Base-by-base conservation (phyloP, 2,888 invertebrate genomes). In the Parnassius apollo region DNA sequence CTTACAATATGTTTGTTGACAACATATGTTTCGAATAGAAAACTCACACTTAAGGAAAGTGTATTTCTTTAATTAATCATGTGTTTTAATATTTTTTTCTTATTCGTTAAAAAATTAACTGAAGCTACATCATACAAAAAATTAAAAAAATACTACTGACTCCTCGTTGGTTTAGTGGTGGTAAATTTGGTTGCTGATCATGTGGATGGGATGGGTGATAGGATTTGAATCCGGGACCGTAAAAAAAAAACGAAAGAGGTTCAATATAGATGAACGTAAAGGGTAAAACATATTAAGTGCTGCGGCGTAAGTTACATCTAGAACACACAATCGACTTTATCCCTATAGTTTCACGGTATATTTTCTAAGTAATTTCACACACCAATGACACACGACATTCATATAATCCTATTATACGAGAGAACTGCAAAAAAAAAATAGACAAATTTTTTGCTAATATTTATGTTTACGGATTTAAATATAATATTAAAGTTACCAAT, bases 371-470 rank as follows among this genome's bases (percentile, higher is more conserved):
- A 11, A 53, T 42, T 44, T 25, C 57, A 62, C 54, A 54, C 44
- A 35, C 12, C 55, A 62, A 62, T 62, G 62, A 62, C 62, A 62
- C 62, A 62, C 62, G 62, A 58, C 62, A 18, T 49, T 58, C 57
- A 60, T 65, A 59, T 42, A 51, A 42, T 12, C 42, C 51, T 61
- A 12, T 53, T 25, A 52, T 44, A 50, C 22, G 13, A 25, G 12
- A 11, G 11, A 4, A n/a, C 46, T 56, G 35, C 48, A 35, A 56
- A 35, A 35, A 25, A 46, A n/a, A 46, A 4, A 11, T 46, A 12
- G 18, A 46, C n/a, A 0, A 46, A 46, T 7, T 11, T 1, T 46
- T 46, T 18, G 46, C 46, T 46, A n/a, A 46, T 46, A 12, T 12
- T 12, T 46, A n/a, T 3, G 12, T 46, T 12, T n/a, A 46, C 46